A percentile compares a stretch with the other conserved stretches of the same genome.
Evolutionary conservation across 2,888 invertebrate species (phyloP).

Genomic region (Agonopterix alstromeriana): DNA sequence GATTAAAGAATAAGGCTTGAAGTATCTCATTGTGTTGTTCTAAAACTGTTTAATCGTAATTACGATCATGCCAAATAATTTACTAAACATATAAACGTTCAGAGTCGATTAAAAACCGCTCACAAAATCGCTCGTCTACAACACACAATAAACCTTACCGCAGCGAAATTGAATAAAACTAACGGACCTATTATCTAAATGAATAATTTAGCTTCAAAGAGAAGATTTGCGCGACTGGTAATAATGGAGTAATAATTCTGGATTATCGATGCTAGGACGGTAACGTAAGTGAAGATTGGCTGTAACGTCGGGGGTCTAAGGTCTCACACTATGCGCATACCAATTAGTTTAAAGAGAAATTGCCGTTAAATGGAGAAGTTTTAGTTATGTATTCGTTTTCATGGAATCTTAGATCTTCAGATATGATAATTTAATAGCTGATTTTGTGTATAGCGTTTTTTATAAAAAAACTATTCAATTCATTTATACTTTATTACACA

Average conservation of each 20-base stretch:
- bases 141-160: constrained; percentile 4
- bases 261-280: constrained; percentile 21
- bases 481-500: no score
- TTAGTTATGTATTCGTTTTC: not conserved
- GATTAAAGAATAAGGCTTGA: no score
- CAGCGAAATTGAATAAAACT: constrained; percentile 46
- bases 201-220: constrained; percentile 48
- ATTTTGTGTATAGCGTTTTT: not conserved
- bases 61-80: no score
- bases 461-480: no score
- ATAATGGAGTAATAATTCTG: constrained; percentile 45
- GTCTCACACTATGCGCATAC: constrained; percentile 14
- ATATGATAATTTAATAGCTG: not conserved
- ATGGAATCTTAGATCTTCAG: not conserved
- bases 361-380: not conserved
- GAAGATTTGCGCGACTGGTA: constrained; percentile 43
- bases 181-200: constrained; percentile 58
- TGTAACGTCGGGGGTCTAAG: not conserved
- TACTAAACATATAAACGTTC: no score
- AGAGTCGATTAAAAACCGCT: not conserved
- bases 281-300: constrained; percentile 2
- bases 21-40: no score
- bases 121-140: constrained; percentile 19
- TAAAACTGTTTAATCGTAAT: no score
- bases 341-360: constrained; percentile 20